A percentile compares a stretch with the other conserved stretches of the same genome.
These are phyloP conservation scores for Heteronetta atricapilla DNA, from an alignment of 2,113 vertebrate genomes.

Conservation along the genomic window DNA sequence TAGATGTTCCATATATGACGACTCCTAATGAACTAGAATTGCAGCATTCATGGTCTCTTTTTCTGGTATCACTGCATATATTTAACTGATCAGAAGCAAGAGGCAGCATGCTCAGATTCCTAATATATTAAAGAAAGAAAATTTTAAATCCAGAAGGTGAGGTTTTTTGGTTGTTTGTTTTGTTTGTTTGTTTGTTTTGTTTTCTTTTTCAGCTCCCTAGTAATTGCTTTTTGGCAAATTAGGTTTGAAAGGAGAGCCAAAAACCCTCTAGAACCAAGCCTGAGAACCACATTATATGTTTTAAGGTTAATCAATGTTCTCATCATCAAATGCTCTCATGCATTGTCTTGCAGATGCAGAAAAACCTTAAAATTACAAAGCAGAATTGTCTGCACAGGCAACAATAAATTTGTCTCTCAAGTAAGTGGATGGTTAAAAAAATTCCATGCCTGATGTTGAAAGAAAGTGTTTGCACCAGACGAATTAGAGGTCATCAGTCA, in stretches of 20 bases:
- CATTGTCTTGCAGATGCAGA: conserved; percentile 10
- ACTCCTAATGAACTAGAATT: not conserved
- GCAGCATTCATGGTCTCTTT: not conserved
- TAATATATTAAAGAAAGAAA: conserved; percentile 52
- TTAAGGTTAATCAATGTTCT: conserved; percentile 51
- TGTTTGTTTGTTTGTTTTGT: not conserved
- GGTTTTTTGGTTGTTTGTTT: not conserved
- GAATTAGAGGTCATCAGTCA: conserved; percentile 75
- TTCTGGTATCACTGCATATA: not conserved
- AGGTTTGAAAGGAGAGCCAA: conserved; percentile 66
- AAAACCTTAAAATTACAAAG: conserved; percentile 57
- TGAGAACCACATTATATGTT: conserved; percentile 62
- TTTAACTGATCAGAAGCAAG: conserved; percentile 44
- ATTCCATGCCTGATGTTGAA: conserved; percentile 68
- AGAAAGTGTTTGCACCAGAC: conserved; percentile 69
- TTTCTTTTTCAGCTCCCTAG: not conserved
- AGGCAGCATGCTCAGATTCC: conserved; percentile 60
- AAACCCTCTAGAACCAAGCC: conserved; percentile 58
- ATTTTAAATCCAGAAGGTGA: conserved; percentile 51
- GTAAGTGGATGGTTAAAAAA: conserved; percentile 45
- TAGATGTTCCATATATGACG: not conserved
- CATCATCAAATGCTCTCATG: conserved; percentile 44
- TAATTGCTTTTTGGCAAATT: conserved; percentile 72
- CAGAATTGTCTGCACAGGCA: conserved; percentile 65
- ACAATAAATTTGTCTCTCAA: conserved; percentile 62